Base-by-base conservation (phyloP, 2,888 invertebrate genomes). In the Notodonta ziczac region DNA sequence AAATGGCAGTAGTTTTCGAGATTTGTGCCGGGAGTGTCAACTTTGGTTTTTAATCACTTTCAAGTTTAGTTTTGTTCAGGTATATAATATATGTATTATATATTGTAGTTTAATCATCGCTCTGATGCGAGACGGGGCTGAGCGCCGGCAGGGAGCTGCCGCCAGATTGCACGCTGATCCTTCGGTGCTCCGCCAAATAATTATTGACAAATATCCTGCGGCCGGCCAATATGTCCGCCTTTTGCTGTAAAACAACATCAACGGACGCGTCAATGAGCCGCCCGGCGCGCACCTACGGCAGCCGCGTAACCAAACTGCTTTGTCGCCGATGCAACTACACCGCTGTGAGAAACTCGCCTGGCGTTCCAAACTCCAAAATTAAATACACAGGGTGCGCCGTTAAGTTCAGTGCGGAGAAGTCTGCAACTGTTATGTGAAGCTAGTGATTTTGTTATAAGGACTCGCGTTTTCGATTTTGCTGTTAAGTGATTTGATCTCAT, bases 191-290 rank as follows among this genome's bases (percentile, higher is more conserved):
- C 82, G 94, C 94, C 94, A 94, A 94, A 94, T 94, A 94, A 94
- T 94, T 94, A 94, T 94, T 94, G 89, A 94, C 94, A 93, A 94
- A 94, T 89, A 94, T 93, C 88, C 94, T 90, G 86, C 94, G 94
- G 80, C 94, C 94, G 88, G 94, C 94, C 94, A 94, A 89, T 85
- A 94, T 93, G 89, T 94, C 94, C 89, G 94, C 94, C 87, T 94
- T 93, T 94, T 94, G 94, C 94, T 94, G 94, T 72, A 94, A 94
- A 94, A 92, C 85, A 92, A 92, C 81, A 87, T 83, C 82, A 88
- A 42, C 85, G 87, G 83, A 77, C 82, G 86, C 82, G 88, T 91
- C 87, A 91, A 86, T 88, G 12, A 4, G 42, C 42, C 10, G 42
- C 7, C 40, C 10, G 12, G 3, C 7, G 14, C 39, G 35, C n/a